Base-by-base conservation (phyloP, 2,888 invertebrate genomes). In the Campaea margaritaria region DNA sequence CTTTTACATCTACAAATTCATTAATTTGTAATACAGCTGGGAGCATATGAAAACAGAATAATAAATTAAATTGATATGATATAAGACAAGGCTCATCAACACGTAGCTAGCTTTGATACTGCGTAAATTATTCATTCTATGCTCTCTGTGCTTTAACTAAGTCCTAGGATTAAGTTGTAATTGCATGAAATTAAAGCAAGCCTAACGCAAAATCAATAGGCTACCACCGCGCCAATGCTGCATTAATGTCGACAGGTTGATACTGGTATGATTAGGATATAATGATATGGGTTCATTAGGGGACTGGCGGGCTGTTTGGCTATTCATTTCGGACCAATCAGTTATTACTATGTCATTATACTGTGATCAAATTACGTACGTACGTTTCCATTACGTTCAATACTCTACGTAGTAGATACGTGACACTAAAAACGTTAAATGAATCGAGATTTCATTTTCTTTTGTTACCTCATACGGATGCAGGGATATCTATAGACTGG, bases 171-270 rank as follows among this genome's bases (percentile, higher is more conserved):
- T 64, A 61, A 58, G 46, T 58, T 55, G 58, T 54, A 60, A 60
- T 61, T 52, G 58, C 64, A 58, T 61, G 44, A 61, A 47, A 60
- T 58, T 58, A 60, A 60, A 52, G 50, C 53, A 54, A 61, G 65
- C 63, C 58, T 65, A 62, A 67, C 62, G 53, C 62, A 59, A 62
- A 67, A 70, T 65, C 66, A 59, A 66, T 64, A 66, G 65, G 44
- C 54, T 58, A 57, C 56, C 27, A 7, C 4, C 31, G 28, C 60
- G 53, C 46, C 55, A 45, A 50, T 61, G 44, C 48, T 64, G 49
- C 55, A 68, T 61, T 65, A 70, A 72, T 72, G 64, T 62, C 58
- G 56, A 46, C 55, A 62, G 56, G 66, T 68, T 66, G 66, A 68
- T 62, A 45, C 56, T 42, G 56, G 39, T 27, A 31, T 49, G 44